These are phyloP conservation scores for Triplophysa dalaica DNA, from an alignment of 2,113 vertebrate species.

Conservation along the genomic window DNA sequence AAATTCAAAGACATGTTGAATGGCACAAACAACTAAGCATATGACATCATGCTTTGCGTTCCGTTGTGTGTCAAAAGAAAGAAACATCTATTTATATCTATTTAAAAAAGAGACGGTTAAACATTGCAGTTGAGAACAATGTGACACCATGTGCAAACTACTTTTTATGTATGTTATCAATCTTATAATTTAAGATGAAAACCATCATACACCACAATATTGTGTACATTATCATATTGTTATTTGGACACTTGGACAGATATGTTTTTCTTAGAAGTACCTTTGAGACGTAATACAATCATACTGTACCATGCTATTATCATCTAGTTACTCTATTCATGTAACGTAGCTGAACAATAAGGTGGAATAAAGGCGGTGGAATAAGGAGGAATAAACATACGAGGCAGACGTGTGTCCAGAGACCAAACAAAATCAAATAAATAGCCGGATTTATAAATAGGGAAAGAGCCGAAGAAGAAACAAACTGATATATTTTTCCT, in stretches of 20 bases:
- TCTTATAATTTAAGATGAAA: background rate
- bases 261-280: no score
- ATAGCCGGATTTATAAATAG: background rate
- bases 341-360: no score
- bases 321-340: no score
- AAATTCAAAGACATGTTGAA: background rate
- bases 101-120: background rate
- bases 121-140: background rate
- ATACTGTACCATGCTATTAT: no score
- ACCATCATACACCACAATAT: background rate
- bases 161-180: background rate
- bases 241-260: no score
- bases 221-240: no score
- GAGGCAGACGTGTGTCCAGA: background rate
- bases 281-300: no score
- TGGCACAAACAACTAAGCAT: slow-evolving; percentile 1
- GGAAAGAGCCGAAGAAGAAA: slow-evolving; percentile 37
- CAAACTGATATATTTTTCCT: slow-evolving; percentile 53
- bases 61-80: background rate
- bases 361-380: no score
- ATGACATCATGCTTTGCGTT: background rate
- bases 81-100: background rate
- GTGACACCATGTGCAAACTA: background rate
- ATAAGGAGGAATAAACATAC: background rate
- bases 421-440: background rate